Evolutionary conservation across 1,140 invertebrate genomes (phyloP).

Genomic region (Ooceraea biroi): DNA sequence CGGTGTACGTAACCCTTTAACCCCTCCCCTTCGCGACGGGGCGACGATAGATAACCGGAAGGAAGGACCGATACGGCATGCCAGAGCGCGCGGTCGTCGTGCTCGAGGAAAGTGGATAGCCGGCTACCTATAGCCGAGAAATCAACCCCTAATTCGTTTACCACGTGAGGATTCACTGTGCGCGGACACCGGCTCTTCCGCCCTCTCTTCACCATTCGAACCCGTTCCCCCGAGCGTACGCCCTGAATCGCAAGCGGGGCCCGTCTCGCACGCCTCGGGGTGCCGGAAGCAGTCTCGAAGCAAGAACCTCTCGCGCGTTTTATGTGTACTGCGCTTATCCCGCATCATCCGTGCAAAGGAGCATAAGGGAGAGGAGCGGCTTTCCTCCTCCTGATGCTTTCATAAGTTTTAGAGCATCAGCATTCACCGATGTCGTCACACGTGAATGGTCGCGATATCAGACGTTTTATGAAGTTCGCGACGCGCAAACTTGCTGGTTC

Average conservation of each 20-base stretch:
- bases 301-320: slow-evolving; percentile 54
- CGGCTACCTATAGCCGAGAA: slow-evolving; percentile 76
- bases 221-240: slow-evolving; percentile 28
- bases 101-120: slow-evolving; percentile 37
- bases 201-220: background rate
- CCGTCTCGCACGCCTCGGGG: background rate
- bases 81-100: slow-evolving; percentile 41
- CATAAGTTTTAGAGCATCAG: slow-evolving; percentile 52
- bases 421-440: slow-evolving; percentile 52
- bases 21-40: slow-evolving; percentile 56
- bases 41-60: slow-evolving; percentile 65
- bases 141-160: slow-evolving; percentile 81
- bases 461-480: slow-evolving; percentile 27
- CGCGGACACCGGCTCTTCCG: slow-evolving; percentile 10
- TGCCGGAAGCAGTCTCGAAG: slow-evolving; percentile 50
- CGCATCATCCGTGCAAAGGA: slow-evolving; percentile 28
- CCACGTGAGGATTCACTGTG: slow-evolving; percentile 70
- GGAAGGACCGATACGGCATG: slow-evolving; percentile 62
- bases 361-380: background rate
- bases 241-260: slow-evolving; percentile 72
- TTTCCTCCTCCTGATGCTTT: slow-evolving; percentile 5
- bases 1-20: slow-evolving; percentile 74
- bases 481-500: slow-evolving; percentile 20
- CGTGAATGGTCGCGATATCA: slow-evolving; percentile 50
- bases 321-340: slow-evolving; percentile 56